A percentile compares a stretch with the other conserved stretches of the same genome.
These are phyloP conservation scores for Tragelaphus buxtoni DNA, from an alignment of 2,113 vertebrate genomes.

Conservation along the genomic window DNA sequence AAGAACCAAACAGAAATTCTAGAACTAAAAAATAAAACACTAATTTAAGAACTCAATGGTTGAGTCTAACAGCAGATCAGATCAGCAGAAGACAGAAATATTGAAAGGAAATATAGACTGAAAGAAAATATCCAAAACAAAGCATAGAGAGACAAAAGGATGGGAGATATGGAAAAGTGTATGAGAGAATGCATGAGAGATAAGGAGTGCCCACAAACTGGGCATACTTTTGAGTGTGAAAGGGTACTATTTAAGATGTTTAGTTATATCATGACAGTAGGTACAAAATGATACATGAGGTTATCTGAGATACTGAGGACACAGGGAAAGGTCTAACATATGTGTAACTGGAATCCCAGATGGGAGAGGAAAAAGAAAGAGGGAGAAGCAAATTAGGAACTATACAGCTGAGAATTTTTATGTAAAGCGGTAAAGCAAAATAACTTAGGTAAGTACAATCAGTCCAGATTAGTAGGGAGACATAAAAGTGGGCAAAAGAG, in stretches of 20 bases:
- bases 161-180: not conserved
- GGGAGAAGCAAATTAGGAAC: not conserved
- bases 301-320: not conserved
- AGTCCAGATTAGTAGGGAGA: not conserved
- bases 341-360: not conserved
- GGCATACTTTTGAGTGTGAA: not conserved
- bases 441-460: not conserved
- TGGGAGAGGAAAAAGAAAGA: not conserved
- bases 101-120: not conserved
- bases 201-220: not conserved
- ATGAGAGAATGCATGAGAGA: not conserved
- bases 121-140: not conserved
- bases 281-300: not conserved
- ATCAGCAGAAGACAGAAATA: not conserved
- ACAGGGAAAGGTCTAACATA: not conserved
- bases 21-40: not conserved
- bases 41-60: not conserved
- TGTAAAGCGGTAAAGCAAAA: not conserved
- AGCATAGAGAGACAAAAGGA: not conserved
- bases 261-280: not conserved
- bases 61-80: not conserved
- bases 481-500: not conserved
- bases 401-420: not conserved
- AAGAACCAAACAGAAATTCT: not conserved
- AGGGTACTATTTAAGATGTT: not conserved